Evolutionary conservation across 1,140 invertebrate species (phyloP).

Genomic region (Drosophila saltans): DNA sequence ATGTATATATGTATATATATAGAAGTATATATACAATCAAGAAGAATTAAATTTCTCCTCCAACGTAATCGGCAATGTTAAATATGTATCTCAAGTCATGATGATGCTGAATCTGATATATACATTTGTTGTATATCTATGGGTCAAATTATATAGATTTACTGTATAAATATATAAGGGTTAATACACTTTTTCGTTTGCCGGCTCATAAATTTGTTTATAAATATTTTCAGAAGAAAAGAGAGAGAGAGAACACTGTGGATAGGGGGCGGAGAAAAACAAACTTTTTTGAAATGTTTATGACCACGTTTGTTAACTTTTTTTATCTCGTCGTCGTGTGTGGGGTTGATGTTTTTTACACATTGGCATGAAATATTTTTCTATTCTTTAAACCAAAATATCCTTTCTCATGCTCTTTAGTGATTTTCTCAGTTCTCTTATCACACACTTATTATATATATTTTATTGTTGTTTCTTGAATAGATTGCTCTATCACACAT

Average conservation of each 20-base stretch:
- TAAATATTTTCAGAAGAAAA: slow-evolving; percentile 11
- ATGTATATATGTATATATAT: no score
- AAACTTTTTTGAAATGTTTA: slow-evolving; percentile 13
- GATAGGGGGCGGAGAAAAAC: not conserved
- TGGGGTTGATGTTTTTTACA: not conserved
- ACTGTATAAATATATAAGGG: not conserved
- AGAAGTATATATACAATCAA: not conserved
- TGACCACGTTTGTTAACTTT: not conserved
- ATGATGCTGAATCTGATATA: not conserved
- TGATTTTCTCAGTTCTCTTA: slow-evolving; percentile 1
- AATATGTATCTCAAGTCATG: slow-evolving; percentile 8
- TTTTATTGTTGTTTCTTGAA: slow-evolving; percentile 9
- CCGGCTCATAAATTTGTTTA: slow-evolving; percentile 22
- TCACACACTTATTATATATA: not conserved
- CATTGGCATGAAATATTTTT: slow-evolving; percentile 3
- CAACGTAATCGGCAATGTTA: not conserved
- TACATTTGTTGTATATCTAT: not conserved
- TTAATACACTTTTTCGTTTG: slow-evolving; percentile 14
- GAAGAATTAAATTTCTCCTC: not conserved
- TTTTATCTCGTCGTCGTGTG: not conserved
- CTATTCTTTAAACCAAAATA: not conserved
- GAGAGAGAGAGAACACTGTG: not conserved
- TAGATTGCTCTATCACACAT: slow-evolving; percentile 9
- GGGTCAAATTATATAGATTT: slow-evolving; percentile 1
- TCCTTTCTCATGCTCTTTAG: slow-evolving; percentile 1